Conservation (phyloP, 2,797 vertebrate species). For the Macroramphosus scolopax region DNA sequence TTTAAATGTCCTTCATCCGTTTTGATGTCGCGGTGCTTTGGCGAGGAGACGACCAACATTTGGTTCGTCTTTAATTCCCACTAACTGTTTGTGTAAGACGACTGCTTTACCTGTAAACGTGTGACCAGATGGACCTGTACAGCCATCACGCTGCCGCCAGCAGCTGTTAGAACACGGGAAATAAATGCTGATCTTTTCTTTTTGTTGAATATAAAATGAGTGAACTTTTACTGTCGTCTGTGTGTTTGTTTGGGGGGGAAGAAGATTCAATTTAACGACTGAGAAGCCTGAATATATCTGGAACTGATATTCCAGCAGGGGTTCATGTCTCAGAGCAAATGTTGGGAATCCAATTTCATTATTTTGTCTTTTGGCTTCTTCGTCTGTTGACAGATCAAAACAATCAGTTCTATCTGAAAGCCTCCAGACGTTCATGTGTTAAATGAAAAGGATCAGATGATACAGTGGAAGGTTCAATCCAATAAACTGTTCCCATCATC, state of each 20-base stretch:
- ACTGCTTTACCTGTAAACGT: slow-evolving; percentile 83
- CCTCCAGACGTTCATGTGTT: no score
- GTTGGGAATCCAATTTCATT: no score
- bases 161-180: slow-evolving; percentile 94
- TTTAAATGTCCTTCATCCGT: slow-evolving; percentile 54
- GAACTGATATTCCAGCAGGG: no score
- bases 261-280: no score
- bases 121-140: slow-evolving; percentile 85
- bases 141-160: slow-evolving; percentile 87
- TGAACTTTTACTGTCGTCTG: slow-evolving; percentile 67
- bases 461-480: no score
- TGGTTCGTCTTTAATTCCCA: slow-evolving; percentile 82
- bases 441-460: no score
- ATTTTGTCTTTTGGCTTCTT: no score
- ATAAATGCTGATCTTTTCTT: slow-evolving; percentile 82
- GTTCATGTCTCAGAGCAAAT: no score
- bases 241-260: slow-evolving; percentile 9
- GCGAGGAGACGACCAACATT: slow-evolving; percentile 91
- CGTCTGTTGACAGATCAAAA: no score
- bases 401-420: no score
- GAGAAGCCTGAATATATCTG: no score
- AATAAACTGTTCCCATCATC: no score
- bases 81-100: slow-evolving; percentile 84
- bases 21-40: slow-evolving; percentile 85
- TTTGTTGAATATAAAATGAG: slow-evolving; percentile 94